These are phyloP conservation scores for Falcaria lacertinaria DNA, from an alignment of 2,888 invertebrate species.

Conservation along the genomic window DNA sequence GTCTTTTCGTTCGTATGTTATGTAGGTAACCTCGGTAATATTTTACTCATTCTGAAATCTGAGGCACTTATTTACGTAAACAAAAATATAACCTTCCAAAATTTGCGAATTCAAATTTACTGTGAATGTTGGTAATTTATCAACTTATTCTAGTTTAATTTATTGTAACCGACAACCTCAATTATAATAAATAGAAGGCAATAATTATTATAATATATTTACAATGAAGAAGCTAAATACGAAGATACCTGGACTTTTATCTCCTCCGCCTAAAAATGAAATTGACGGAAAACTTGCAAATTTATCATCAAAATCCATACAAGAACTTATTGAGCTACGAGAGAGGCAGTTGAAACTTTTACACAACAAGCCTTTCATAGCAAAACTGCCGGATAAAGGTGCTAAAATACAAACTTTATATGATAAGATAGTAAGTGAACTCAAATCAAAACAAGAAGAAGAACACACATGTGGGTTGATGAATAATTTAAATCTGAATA, in stretches of 20 bases:
- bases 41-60: too few relatives aligned
- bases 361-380: slow-evolving; percentile 71
- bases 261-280: slow-evolving; percentile 65
- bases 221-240: slow-evolving; percentile 55
- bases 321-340: slow-evolving; percentile 74
- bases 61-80: too few relatives aligned
- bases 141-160: too few relatives aligned
- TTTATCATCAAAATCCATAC: slow-evolving; percentile 61
- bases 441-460: slow-evolving; percentile 70
- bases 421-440: slow-evolving; percentile 64
- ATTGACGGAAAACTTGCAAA: slow-evolving; percentile 76
- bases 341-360: slow-evolving; percentile 79
- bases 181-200: too few relatives aligned
- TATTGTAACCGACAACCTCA: too few relatives aligned
- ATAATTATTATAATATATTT: too few relatives aligned
- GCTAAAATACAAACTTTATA: slow-evolving; percentile 72
- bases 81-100: too few relatives aligned
- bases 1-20: too few relatives aligned
- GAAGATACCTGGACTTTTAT: slow-evolving; percentile 71
- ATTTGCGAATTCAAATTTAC: too few relatives aligned
- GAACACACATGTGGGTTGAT: slow-evolving; percentile 73
- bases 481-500: slow-evolving; percentile 66
- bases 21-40: too few relatives aligned
- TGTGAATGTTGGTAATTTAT: too few relatives aligned
- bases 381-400: slow-evolving; percentile 80